Evolutionary conservation across 2,888 invertebrate species (phyloP).

Genomic region (Sesia apiformis): DNA sequence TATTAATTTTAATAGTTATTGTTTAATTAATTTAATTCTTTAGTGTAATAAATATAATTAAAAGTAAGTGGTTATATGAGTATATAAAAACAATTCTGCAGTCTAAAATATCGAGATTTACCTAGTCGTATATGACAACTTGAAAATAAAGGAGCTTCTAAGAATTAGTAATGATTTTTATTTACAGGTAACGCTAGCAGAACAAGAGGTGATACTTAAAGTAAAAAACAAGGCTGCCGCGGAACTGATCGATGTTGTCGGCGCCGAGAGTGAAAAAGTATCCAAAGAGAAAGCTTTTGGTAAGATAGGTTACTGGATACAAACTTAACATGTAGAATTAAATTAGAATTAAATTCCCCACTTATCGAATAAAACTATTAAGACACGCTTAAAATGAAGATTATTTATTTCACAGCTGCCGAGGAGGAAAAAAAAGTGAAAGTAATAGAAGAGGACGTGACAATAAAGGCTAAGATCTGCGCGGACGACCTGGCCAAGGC

Average conservation of each 20-base stretch:
- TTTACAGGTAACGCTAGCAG: conserved; percentile 67
- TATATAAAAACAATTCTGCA: too few relatives aligned
- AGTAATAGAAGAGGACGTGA: conserved; percentile 90
- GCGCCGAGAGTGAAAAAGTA: conserved; percentile 93
- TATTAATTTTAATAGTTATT: neutral
- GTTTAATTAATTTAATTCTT: too few relatives aligned
- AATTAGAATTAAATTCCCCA: conserved; percentile 1
- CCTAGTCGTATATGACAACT: too few relatives aligned
- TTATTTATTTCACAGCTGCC: conserved; percentile 56
- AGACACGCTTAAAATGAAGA: neutral
- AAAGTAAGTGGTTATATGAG: too few relatives aligned
- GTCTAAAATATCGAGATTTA: too few relatives aligned
- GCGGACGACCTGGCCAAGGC: conserved; percentile 92
- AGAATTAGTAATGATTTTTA: neutral
- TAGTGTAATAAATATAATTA: too few relatives aligned
- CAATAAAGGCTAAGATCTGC: conserved; percentile 88
- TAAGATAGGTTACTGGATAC: conserved; percentile 23
- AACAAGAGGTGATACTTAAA: conserved; percentile 87
- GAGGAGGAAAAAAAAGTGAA: conserved; percentile 94
- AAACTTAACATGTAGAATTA: too few relatives aligned
- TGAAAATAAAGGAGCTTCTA: neutral
- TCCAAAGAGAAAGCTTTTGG: conserved; percentile 88
- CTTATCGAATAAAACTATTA: neutral
- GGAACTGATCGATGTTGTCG: conserved; percentile 88
- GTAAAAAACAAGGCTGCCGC: conserved; percentile 94